Conservation (phyloP, 2,888 invertebrate genomes). For the Pyrrhosoma nymphula region DNA sequence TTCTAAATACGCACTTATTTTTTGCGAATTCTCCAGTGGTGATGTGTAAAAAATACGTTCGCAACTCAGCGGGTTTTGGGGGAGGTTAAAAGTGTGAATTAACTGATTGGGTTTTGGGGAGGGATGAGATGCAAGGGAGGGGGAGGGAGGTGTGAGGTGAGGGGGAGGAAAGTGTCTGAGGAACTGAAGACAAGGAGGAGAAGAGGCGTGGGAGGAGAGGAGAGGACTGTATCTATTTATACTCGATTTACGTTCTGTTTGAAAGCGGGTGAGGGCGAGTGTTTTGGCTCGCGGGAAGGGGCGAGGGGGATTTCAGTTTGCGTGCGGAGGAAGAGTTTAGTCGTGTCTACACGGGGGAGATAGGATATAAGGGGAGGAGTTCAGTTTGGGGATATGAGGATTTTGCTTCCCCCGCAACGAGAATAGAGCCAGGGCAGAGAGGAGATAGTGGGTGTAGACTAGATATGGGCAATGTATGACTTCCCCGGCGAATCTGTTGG, state of each 20-base stretch:
- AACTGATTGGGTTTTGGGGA: neutral
- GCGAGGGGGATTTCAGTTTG: neutral
- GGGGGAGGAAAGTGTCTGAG: neutral
- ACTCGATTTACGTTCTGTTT: slow-evolving; percentile 45
- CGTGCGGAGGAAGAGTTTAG: neutral
- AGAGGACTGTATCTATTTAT: slow-evolving; percentile 21
- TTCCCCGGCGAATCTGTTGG: too few species aligned
- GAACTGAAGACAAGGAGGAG: neutral
- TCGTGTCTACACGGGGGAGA: neutral
- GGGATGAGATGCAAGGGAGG: neutral
- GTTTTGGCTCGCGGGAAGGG: neutral
- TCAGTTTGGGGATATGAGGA: too few species aligned
- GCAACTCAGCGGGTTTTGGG: neutral
- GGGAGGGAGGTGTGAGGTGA: neutral
- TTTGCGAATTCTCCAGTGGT: too few species aligned
- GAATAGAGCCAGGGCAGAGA: too few species aligned
- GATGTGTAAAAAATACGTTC: too few species aligned
- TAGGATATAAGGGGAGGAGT: neutral
- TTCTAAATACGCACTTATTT: too few species aligned
- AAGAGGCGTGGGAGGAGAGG: neutral
- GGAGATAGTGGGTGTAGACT: too few species aligned
- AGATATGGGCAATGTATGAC: too few species aligned
- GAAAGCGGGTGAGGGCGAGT: neutral
- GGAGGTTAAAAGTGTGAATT: neutral
- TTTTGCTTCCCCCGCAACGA: too few species aligned